Conservation (phyloP, 2,888 invertebrate genomes). For the Operophtera brumata region DNA sequence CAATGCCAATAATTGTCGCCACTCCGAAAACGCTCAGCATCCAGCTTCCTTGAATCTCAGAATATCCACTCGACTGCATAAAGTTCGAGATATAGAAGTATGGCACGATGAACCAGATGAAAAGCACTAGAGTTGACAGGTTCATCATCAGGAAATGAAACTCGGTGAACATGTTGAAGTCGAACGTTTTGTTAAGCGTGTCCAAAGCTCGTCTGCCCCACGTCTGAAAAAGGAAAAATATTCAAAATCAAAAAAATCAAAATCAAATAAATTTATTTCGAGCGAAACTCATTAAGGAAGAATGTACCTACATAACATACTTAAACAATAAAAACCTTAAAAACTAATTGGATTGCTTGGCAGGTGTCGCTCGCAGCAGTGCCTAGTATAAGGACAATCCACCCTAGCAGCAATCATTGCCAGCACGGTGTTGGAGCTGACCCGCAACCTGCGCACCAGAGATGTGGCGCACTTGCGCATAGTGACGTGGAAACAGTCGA, state of each 20-base stretch:
- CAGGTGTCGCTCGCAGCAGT: too few species aligned
- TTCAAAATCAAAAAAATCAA: not conserved
- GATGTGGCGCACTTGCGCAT: too few species aligned
- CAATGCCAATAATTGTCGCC: slow-evolving; percentile 94
- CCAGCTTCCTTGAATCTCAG: slow-evolving; percentile 85
- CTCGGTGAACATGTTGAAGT: slow-evolving; percentile 91
- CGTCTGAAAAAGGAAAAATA: slow-evolving; percentile 77
- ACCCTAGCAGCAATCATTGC: too few species aligned
- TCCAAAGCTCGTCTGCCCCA: slow-evolving; percentile 86
- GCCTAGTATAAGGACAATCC: too few species aligned
- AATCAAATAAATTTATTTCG: not conserved
- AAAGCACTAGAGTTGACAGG: slow-evolving; percentile 93
- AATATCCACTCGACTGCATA: slow-evolving; percentile 82
- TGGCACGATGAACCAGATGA: slow-evolving; percentile 96
- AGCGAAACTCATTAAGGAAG: too few species aligned
- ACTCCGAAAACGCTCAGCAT: slow-evolving; percentile 93
- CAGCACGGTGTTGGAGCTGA: too few species aligned
- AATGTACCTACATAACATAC: too few species aligned
- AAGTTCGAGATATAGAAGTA: slow-evolving; percentile 95
- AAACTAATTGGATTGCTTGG: too few species aligned
- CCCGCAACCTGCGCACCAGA: too few species aligned
- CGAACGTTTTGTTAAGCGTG: slow-evolving; percentile 86
- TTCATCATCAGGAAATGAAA: slow-evolving; percentile 91
- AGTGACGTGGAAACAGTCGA: too few species aligned
- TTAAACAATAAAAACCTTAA: too few species aligned